These are phyloP conservation scores for Diphyllodes magnificus DNA, from an alignment of 2,113 vertebrate genomes.

Conservation along the genomic window DNA sequence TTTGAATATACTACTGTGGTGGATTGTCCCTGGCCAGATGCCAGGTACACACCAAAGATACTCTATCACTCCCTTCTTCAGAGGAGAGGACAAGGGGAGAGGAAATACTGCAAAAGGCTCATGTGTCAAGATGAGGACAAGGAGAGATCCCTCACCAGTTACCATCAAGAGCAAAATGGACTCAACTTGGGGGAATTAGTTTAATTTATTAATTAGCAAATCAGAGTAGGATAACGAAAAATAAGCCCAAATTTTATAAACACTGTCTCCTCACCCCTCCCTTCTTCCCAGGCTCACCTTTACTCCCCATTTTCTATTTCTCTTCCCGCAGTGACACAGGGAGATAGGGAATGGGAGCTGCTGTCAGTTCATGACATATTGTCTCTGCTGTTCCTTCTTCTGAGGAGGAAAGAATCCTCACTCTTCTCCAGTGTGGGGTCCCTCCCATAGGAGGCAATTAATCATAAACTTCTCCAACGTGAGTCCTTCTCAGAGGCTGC, in stretches of 20 bases:
- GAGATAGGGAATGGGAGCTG: neutral
- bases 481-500: neutral
- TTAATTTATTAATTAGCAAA: neutral
- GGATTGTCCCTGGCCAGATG: neutral
- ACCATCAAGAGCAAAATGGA: neutral
- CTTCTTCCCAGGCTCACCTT: neutral
- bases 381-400: neutral
- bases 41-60: neutral
- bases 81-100: neutral
- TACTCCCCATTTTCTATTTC: neutral
- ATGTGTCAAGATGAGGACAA: neutral
- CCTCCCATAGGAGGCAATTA: neutral
- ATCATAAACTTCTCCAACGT: neutral
- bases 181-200: neutral
- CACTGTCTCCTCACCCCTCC: neutral
- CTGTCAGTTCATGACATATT: neutral
- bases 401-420: neutral
- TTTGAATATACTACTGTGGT: conserved; percentile 17
- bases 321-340: neutral
- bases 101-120: neutral
- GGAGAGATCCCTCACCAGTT: neutral
- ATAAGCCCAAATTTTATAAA: neutral
- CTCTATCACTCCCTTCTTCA: neutral
- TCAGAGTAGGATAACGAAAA: neutral
- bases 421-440: neutral